phyloP scores from a whole-genome alignment of 1,140 invertebrate species.

The Drosophila kohkoa region DNA sequence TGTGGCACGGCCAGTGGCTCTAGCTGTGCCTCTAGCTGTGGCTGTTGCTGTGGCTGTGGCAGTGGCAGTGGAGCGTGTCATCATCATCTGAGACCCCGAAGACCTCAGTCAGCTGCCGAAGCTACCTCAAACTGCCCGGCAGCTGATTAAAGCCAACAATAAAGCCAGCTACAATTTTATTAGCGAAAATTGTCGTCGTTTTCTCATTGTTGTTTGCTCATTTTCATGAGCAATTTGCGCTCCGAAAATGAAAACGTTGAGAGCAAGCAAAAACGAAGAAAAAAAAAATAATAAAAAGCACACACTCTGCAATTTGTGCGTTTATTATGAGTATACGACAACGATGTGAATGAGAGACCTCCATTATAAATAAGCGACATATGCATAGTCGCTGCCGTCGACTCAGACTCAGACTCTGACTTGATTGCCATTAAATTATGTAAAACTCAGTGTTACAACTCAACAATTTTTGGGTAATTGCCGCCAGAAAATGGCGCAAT shows the following conservation, averaged over 20 bases:
- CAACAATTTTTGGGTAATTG: conserved; percentile 70
- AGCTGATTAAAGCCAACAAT: conserved; percentile 31
- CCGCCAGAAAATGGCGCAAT: conserved; percentile 78
- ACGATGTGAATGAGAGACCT: conserved; percentile 15
- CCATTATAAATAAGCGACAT: conserved; percentile 50
- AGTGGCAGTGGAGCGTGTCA: conserved; percentile 65
- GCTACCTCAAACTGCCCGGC: conserved; percentile 6
- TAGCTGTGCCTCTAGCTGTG: neutral
- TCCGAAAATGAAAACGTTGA: conserved; percentile 14
- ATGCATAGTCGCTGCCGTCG: conserved; percentile 19
- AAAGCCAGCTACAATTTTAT: conserved; percentile 61
- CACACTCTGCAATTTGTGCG: conserved; percentile 41
- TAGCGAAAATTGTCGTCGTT: conserved; percentile 66
- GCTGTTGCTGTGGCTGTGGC: conserved; percentile 6
- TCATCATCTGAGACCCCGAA: conserved; percentile 46
- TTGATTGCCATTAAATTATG: conserved; percentile 82
- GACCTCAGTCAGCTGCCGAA: neutral
- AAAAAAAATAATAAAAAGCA: neutral
- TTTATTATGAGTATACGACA: conserved; percentile 19
- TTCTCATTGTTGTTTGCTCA: conserved; percentile 24
- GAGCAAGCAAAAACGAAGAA: neutral
- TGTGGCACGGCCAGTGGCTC: conserved; percentile 9
- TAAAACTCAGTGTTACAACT: conserved; percentile 68
- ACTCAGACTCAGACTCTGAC: conserved; percentile 40
- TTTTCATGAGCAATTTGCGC: conserved; percentile 57